Conservation (phyloP, 2,113 vertebrate species). For the Passerina amoena region DNA sequence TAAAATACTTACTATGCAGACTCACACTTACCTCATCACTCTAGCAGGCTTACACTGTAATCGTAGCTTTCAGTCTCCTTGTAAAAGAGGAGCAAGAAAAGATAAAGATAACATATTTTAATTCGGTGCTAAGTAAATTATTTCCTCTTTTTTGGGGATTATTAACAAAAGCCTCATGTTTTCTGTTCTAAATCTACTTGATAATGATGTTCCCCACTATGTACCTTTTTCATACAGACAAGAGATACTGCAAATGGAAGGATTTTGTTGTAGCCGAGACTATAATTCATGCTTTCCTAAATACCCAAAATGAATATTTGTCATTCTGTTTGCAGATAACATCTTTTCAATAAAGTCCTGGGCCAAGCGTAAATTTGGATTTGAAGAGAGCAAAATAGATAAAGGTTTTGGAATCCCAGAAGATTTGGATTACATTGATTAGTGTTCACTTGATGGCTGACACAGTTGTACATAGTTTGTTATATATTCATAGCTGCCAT, state of each 20-base stretch:
- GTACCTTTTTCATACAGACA: not conserved
- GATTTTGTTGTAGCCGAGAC: not conserved
- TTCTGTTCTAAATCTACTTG: not conserved
- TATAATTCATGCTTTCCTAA: not conserved
- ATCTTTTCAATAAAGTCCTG: slow-evolving; percentile 95
- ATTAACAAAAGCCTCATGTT: not conserved
- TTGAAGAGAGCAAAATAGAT: slow-evolving; percentile 90
- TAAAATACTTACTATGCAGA: not conserved
- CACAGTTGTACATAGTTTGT: slow-evolving; percentile 26
- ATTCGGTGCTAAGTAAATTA: not conserved
- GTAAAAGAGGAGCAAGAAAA: not conserved
- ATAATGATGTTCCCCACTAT: not conserved
- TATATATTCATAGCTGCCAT: not conserved
- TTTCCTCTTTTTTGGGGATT: not conserved
- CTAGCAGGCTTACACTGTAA: not conserved
- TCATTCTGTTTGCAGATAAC: slow-evolving; percentile 84
- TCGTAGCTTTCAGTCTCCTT: not conserved
- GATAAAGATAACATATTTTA: not conserved
- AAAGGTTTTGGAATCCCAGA: slow-evolving; percentile 97
- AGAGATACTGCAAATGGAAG: not conserved
- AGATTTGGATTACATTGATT: slow-evolving; percentile 96
- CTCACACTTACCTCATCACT: not conserved
- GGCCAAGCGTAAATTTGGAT: slow-evolving; percentile 95
- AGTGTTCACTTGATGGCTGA: not conserved
- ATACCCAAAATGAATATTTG: slow-evolving; percentile 18